These are phyloP conservation scores for Chloroclystis v-ata DNA, from an alignment of 2,888 invertebrate genomes.

Conservation along the genomic window DNA sequence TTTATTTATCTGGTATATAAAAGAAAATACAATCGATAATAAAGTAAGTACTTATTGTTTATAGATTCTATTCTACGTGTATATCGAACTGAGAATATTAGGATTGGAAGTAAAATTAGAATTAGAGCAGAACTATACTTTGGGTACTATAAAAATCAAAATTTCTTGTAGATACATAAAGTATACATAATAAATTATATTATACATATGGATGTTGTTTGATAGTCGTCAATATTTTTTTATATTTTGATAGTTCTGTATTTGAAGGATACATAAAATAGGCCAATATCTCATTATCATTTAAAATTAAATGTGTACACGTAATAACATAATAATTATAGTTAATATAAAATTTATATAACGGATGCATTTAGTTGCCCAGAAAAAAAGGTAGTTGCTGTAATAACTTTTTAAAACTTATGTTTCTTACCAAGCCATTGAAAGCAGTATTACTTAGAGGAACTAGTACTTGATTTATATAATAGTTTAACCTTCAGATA, in stretches of 20 bases:
- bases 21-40: slow-evolving; percentile 46
- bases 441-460: slow-evolving; percentile 77
- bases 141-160: slow-evolving; percentile 66
- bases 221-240: slow-evolving; percentile 79
- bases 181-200: slow-evolving; percentile 64
- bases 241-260: slow-evolving; percentile 80
- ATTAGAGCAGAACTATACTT: slow-evolving; percentile 72
- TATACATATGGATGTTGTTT: slow-evolving; percentile 77
- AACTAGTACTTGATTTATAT: slow-evolving; percentile 67
- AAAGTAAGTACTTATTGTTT: slow-evolving; percentile 35
- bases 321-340: slow-evolving; percentile 57
- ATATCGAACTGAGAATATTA: slow-evolving; percentile 64
- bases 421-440: slow-evolving; percentile 77
- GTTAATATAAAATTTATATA: slow-evolving; percentile 59
- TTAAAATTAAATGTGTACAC: slow-evolving; percentile 64
- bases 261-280: slow-evolving; percentile 68
- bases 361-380: slow-evolving; percentile 75
- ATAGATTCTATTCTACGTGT: slow-evolving; percentile 51
- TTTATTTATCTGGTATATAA: slow-evolving; percentile 70
- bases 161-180: slow-evolving; percentile 74
- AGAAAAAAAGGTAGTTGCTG: slow-evolving; percentile 53
- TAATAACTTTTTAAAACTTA: slow-evolving; percentile 55
- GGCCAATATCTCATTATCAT: slow-evolving; percentile 76
- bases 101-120: slow-evolving; percentile 58
- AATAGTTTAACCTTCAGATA: slow-evolving; percentile 63